Evolutionary conservation across 2,113 vertebrate genomes (phyloP).

Genomic region (Hyperopisus bebe): DNA sequence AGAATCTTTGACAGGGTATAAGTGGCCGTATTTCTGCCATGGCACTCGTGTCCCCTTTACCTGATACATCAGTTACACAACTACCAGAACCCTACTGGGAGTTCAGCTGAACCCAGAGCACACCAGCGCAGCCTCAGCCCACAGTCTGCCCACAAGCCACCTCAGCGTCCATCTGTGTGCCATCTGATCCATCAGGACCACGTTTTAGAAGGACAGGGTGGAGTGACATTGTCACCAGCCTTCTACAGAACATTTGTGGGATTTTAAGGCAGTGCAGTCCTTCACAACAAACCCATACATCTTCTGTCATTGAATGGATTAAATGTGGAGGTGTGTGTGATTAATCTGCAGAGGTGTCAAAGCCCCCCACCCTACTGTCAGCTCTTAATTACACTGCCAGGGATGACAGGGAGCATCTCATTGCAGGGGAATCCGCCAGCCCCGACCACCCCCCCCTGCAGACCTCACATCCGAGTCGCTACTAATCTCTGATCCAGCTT

Average conservation of each 20-base stretch:
- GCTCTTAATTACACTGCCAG: conserved; percentile 12
- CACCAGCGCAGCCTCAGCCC: neutral
- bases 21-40: neutral
- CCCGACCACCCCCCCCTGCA: neutral
- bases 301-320: neutral
- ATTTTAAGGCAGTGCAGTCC: neutral
- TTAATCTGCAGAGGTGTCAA: conserved; percentile 4
- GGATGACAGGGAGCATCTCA: neutral
- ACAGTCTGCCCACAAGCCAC: neutral
- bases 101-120: neutral
- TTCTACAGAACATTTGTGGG: neutral
- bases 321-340: conserved; percentile 16
- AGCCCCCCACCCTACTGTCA: neutral
- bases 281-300: neutral
- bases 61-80: neutral
- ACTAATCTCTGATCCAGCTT: neutral
- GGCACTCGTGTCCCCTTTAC: neutral
- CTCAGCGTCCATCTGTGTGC: conserved; percentile 48
- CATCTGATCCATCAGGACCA: conserved; percentile 43
- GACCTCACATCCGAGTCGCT: neutral
- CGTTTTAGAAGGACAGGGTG: conserved; percentile 14
- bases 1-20: neutral
- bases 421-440: neutral
- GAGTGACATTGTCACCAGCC: neutral
- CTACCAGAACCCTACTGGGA: neutral